These are phyloP conservation scores for Heliopora coerulea DNA, from an alignment of 92 coral and sea anemone genomes.

Conservation along the genomic window DNA sequence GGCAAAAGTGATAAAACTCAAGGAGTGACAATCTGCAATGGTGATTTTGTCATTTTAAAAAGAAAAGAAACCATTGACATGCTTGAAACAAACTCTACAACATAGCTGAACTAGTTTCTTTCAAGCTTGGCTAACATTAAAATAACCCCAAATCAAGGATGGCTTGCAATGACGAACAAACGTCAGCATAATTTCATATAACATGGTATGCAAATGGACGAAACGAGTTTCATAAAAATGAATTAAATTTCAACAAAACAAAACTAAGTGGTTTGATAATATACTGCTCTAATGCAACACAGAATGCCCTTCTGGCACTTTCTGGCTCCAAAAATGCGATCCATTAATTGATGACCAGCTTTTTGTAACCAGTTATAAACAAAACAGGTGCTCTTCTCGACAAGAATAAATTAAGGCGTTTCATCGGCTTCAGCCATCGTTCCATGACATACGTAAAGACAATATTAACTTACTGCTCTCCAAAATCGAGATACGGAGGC, in stretches of 20 bases:
- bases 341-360: too few species aligned
- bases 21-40: too few species aligned
- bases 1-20: too few species aligned
- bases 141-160: constrained; percentile 14
- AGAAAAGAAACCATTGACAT: too few species aligned
- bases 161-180: not conserved
- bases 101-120: not conserved
- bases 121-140: not conserved
- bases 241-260: not conserved
- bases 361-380: constrained; percentile 32
- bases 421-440: not conserved
- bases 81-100: not conserved
- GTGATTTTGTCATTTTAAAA: too few species aligned
- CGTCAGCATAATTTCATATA: not conserved
- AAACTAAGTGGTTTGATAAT: not conserved
- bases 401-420: constrained; percentile 2
- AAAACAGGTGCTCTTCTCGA: constrained; percentile 33
- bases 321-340: too few species aligned
- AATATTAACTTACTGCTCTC: constrained; percentile 83
- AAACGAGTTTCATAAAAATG: not conserved
- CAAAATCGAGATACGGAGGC: constrained; percentile 93
- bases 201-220: not conserved
- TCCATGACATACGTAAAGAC: not conserved
- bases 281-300: not conserved
- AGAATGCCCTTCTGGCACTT: too few species aligned